These are phyloP conservation scores for Cranoglanis bouderius DNA, from an alignment of 2,113 vertebrate species.

Conservation along the genomic window DNA sequence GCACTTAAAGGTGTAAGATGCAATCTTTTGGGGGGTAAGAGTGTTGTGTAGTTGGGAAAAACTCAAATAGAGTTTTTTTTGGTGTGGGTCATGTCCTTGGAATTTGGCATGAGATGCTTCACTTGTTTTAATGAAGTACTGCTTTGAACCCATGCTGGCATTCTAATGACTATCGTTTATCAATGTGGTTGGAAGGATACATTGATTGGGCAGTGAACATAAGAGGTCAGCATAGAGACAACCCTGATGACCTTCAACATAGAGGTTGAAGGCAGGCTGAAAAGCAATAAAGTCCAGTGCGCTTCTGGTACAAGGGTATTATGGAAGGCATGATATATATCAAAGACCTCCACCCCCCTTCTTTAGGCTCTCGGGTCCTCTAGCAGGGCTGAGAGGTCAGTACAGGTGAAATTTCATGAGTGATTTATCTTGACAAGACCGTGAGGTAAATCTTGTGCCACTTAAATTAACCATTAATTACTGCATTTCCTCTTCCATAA, in stretches of 20 bases:
- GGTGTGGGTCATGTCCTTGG: constrained; percentile 59
- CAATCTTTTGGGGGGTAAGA: background rate
- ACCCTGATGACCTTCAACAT: constrained; percentile 23
- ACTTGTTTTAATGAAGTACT: constrained; percentile 71
- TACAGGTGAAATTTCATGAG: constrained; percentile 4
- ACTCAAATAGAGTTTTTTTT: background rate
- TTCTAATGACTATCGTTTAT: constrained; percentile 63
- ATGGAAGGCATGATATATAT: background rate
- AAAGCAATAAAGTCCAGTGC: background rate
- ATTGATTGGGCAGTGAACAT: background rate
- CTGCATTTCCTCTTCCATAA: background rate
- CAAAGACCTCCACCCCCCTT: background rate
- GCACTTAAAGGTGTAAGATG: background rate
- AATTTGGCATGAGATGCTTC: constrained; percentile 65
- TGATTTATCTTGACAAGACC: constrained; percentile 24
- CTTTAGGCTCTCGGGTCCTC: constrained; percentile 7
- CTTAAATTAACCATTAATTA: constrained; percentile 42
- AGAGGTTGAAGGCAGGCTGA: background rate
- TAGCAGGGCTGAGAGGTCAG: background rate
- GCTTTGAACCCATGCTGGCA: constrained; percentile 60
- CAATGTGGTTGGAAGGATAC: constrained; percentile 37
- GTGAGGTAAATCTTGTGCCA: background rate
- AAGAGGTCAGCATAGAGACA: constrained; percentile 16
- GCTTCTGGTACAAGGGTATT: background rate
- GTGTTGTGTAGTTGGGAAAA: background rate